Evolutionary conservation across 2,888 invertebrate species (phyloP).

Genomic region (Orthonevra nobilis): DNA sequence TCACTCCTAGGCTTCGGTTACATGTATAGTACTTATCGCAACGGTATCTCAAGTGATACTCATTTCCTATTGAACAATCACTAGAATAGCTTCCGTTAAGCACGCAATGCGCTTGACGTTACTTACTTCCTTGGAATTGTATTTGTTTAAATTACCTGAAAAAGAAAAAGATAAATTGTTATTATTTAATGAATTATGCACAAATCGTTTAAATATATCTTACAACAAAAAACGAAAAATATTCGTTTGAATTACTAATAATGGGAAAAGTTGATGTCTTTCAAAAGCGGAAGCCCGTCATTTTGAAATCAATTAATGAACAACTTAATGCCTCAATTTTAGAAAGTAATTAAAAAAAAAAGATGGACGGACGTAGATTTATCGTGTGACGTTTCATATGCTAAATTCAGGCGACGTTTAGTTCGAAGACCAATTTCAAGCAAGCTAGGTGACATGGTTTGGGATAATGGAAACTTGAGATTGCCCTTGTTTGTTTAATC

Average conservation of each 20-base stretch:
- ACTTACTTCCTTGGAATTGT: slow-evolving; percentile 24
- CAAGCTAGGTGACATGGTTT: no score
- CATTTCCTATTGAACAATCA: slow-evolving; percentile 42
- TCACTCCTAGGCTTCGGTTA: background rate
- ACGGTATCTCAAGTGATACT: slow-evolving; percentile 44
- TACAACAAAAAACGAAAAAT: no score
- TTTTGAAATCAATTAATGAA: background rate
- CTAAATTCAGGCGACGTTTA: no score
- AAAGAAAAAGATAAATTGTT: slow-evolving; percentile 23
- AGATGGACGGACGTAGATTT: background rate
- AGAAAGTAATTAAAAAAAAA: no score
- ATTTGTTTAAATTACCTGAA: slow-evolving; percentile 56
- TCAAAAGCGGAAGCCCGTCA: slow-evolving; percentile 11
- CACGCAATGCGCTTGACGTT: slow-evolving; percentile 14
- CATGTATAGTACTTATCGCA: slow-evolving; percentile 12
- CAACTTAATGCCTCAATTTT: background rate
- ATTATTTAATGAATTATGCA: slow-evolving; percentile 42
- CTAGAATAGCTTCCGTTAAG: slow-evolving; percentile 40
- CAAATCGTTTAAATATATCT: slow-evolving; percentile 17
- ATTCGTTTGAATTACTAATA: slow-evolving; percentile 15
- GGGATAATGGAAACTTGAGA: no score
- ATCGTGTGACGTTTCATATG: background rate
- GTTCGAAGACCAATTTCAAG: no score
- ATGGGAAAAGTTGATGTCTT: background rate
- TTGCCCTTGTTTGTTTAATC: no score